phyloP scores from a whole-genome alignment of 2,113 vertebrate genomes.

The Hippocampus mohnikei region DNA sequence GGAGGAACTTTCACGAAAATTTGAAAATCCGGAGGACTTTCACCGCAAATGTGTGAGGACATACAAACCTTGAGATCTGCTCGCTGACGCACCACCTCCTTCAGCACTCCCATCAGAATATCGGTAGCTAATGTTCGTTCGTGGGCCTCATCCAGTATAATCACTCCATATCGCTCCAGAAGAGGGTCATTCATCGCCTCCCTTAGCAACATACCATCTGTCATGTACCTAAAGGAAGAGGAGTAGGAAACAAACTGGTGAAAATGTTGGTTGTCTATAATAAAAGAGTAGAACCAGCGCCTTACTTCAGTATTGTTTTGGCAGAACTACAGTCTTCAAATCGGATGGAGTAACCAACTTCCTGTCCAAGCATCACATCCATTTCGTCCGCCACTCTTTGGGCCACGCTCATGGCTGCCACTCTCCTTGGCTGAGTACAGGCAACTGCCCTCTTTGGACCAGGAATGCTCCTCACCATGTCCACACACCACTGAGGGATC shows the following conservation, averaged over 20 bases:
- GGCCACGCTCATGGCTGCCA: constrained; percentile 95
- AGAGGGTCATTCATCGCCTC: constrained; percentile 99
- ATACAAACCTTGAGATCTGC: constrained; percentile 88
- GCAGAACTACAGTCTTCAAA: constrained; percentile 98
- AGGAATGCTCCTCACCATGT: constrained; percentile 85
- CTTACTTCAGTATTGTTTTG: constrained; percentile 93
- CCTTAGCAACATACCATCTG: constrained; percentile 96
- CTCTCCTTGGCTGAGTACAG: constrained; percentile 91
- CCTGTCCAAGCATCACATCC: constrained; percentile 96
- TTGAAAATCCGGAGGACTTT: no score
- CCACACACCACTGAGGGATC: constrained; percentile 98
- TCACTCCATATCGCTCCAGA: constrained; percentile 93
- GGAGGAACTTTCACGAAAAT: no score
- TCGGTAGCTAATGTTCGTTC: constrained; percentile 97
- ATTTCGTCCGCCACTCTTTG: constrained; percentile 96
- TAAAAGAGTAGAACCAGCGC: neutral
- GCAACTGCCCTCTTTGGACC: constrained; percentile 92
- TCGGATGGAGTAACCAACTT: constrained; percentile 94
- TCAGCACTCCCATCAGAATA: constrained; percentile 97
- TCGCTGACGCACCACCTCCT: constrained; percentile 95
- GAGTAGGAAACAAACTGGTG: neutral
- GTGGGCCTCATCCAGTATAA: constrained; percentile 97
- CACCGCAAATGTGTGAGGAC: neutral
- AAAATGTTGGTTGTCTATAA: neutral
- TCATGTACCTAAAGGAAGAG: constrained; percentile 86